A percentile compares a stretch with the other conserved stretches of the same genome.
Conservation (phyloP, 2,113 vertebrate genomes). For the Oncorhynchus kisutch region DNA sequence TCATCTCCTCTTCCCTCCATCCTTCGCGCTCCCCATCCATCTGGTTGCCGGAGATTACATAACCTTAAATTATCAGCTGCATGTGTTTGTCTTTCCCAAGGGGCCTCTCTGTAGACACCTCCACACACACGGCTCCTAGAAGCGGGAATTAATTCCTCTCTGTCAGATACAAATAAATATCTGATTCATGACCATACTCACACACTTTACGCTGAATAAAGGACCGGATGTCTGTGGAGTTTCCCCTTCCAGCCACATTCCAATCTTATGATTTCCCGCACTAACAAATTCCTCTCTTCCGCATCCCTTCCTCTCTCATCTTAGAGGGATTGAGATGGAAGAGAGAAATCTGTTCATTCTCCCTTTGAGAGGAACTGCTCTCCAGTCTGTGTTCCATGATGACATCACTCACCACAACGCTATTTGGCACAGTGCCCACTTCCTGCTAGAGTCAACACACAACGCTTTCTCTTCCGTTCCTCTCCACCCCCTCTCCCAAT, state of each 20-base stretch:
- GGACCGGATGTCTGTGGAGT: slow-evolving; percentile 12
- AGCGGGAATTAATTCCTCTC: background rate
- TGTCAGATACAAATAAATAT: slow-evolving; percentile 19
- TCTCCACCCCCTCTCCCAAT: slow-evolving; percentile 32
- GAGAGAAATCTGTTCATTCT: slow-evolving; percentile 14
- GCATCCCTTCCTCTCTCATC: too few relatives aligned
- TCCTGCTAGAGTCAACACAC: slow-evolving; percentile 24
- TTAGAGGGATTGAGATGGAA: background rate
- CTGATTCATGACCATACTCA: background rate
- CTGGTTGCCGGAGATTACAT: slow-evolving; percentile 30
- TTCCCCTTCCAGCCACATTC: too few relatives aligned
- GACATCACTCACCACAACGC: slow-evolving; percentile 34
- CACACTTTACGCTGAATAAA: slow-evolving; percentile 6
- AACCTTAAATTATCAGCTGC: slow-evolving; percentile 37
- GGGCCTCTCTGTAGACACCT: slow-evolving; percentile 18
- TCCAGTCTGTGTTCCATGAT: slow-evolving; percentile 29
- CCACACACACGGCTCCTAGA: background rate
- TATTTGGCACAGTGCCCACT: slow-evolving; percentile 27
- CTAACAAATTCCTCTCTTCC: too few relatives aligned
- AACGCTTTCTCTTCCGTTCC: slow-evolving; percentile 18
- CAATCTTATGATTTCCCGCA: too few relatives aligned
- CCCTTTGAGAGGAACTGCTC: slow-evolving; percentile 29
- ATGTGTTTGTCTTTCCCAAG: slow-evolving; percentile 16
- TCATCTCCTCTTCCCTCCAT: background rate
- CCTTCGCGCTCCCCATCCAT: background rate